Conservation (phyloP, 2,888 invertebrate species). For the Tiliacea citrago region DNA sequence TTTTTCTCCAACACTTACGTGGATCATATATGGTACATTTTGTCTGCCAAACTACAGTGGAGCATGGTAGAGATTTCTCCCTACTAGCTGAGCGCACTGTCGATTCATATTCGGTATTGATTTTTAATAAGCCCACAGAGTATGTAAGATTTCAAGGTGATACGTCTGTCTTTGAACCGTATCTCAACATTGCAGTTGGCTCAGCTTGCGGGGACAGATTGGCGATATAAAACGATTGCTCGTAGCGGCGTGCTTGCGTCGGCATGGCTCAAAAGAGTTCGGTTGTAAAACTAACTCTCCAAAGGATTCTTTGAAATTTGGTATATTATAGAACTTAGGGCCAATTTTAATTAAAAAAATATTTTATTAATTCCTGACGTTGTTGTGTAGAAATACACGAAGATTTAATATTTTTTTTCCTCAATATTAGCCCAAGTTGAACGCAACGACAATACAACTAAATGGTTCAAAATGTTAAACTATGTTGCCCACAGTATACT, state of each 20-base stretch:
- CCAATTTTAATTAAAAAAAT: neutral
- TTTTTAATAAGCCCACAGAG: neutral
- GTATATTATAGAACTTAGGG: neutral
- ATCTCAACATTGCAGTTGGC: slow-evolving; percentile 1
- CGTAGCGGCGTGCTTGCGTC: neutral
- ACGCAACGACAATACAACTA: neutral
- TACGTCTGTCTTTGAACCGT: slow-evolving; percentile 7
- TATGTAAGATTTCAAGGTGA: neutral
- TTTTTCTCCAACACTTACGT: slow-evolving; percentile 27
- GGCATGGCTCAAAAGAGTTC: neutral
- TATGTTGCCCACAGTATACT: neutral
- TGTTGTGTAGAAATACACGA: neutral
- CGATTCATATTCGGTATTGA: neutral
- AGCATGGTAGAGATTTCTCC: slow-evolving; percentile 11
- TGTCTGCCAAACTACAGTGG: slow-evolving; percentile 41
- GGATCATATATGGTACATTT: slow-evolving; percentile 49
- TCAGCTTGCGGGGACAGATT: slow-evolving; percentile 9
- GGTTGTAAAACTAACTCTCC: neutral
- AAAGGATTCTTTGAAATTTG: neutral
- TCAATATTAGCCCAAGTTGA: neutral
- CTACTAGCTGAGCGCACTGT: neutral
- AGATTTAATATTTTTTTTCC: neutral
- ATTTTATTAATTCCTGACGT: neutral
- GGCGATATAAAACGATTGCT: slow-evolving; percentile 16
- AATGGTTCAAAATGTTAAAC: neutral